Base-by-base conservation (phyloP, 1,140 invertebrate species). In the Proales similis region DNA sequence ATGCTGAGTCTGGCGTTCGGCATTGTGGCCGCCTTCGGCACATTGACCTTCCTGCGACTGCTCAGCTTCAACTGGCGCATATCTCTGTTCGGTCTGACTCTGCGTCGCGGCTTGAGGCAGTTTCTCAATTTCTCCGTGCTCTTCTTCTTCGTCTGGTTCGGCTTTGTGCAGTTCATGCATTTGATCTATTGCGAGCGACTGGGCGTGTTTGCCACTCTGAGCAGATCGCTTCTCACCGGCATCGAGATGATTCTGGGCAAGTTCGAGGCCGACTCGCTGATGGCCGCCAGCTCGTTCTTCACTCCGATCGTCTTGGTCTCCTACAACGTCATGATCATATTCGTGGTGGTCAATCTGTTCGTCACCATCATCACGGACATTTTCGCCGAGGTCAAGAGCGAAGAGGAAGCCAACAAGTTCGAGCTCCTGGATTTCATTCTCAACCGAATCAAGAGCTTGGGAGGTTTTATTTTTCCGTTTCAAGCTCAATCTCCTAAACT, bases 21-120 rank as follows among this genome's bases (percentile, higher is more conserved):
- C 11, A 74, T 77, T 57, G 65, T 79, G 7, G 72, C 80, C 9
- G 81, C 80, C 68, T 69, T 80, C 27, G 72, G 71, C 5, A 78
- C 74, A 12, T 65, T 81, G 4, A 81, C 80, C 66, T 79, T 81
- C 67, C 66, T 79, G 22, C 74, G 77, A 62, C 69, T 81, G 1
- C 67, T 81, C 3, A 67, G 78, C 36, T 81, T 81, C 69, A 81
- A 81, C 70, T 29, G 29, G 12, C 26, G 12, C 17, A 57, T 57
- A 29, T 39, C 39, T n/a, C 14, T 29, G 12, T 29, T 76, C 74
- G 48, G 68, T 74, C 51, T 78, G 79, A 63, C 51, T 3, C 17
- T 57, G n/a, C 39, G 43, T 14, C 14, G 26, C 29, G 39, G 24
- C 17, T 42, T 36, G 4, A 20, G 27, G 20, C n/a, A 57, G 3